A percentile compares a stretch with the other conserved stretches of the same genome.
phyloP scores from a whole-genome alignment of 2,797 vertebrate species.

The Phoeniculus purpureus region DNA sequence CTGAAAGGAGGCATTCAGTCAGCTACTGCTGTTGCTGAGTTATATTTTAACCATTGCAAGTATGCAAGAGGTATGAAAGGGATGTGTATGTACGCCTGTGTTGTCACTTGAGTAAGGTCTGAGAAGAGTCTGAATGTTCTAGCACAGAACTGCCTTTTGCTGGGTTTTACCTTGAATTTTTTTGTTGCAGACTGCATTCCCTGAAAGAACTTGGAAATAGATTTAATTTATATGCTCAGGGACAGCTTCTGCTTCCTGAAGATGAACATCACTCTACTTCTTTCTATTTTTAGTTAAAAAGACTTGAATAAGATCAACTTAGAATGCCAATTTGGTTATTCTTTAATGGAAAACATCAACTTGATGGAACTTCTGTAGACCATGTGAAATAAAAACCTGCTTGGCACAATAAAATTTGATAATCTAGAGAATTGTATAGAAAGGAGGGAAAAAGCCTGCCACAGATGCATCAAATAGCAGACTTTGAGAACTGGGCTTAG shows the following conservation, averaged over 20 bases:
- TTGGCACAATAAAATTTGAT: background rate
- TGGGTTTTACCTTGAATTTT: background rate
- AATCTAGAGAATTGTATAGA: background rate
- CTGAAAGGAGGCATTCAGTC: slow-evolving; percentile 53
- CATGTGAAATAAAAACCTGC: background rate
- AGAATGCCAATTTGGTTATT: background rate
- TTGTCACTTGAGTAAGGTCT: background rate
- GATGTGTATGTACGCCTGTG: background rate
- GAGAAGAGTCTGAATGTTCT: background rate
- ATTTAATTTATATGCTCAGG: background rate
- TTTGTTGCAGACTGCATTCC: background rate
- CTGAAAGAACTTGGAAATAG: background rate
- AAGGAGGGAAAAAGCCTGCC: background rate
- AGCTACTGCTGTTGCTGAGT: slow-evolving; percentile 11
- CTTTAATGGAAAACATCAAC: background rate
- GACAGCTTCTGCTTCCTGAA: background rate
- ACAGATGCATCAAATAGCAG: background rate
- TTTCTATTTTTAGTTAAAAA: background rate
- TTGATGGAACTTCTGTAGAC: background rate
- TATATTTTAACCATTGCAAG: slow-evolving; percentile 43
- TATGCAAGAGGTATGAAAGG: background rate
- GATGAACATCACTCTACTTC: background rate
- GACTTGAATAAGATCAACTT: rapidly evolving
- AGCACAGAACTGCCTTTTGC: background rate
- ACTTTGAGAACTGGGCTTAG: background rate